phyloP scores from a whole-genome alignment of 2,797 vertebrate genomes.

The Amniataba percoides region DNA sequence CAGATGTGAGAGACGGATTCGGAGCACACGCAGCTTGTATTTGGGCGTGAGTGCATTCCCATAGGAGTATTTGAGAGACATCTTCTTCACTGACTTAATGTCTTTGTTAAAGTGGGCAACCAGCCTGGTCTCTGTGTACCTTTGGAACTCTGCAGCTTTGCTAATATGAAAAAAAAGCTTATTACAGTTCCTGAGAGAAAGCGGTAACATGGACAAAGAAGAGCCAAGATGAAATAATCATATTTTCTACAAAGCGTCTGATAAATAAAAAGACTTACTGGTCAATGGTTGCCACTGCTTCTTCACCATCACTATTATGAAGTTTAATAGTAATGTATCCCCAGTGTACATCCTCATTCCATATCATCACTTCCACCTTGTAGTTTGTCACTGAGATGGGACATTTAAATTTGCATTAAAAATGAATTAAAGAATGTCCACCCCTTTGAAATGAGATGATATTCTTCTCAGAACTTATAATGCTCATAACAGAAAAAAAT shows the following conservation, averaged over 20 bases:
- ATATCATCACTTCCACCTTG: slow-evolving; percentile 79
- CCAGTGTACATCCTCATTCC: slow-evolving; percentile 78
- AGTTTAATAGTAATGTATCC: slow-evolving; percentile 83
- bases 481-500: background rate
- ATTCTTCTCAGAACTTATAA: background rate
- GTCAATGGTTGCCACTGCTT: slow-evolving; percentile 75
- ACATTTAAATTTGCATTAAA: background rate
- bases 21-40: slow-evolving; percentile 82
- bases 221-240: background rate
- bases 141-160: slow-evolving; percentile 71
- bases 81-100: slow-evolving; percentile 62
- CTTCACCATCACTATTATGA: slow-evolving; percentile 42
- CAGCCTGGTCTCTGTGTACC: slow-evolving; percentile 70
- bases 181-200: background rate
- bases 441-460: background rate
- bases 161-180: slow-evolving; percentile 51
- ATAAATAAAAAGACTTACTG: slow-evolving; percentile 76
- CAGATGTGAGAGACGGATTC: slow-evolving; percentile 76
- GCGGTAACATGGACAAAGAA: background rate
- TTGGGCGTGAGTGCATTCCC: slow-evolving; percentile 64
- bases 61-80: slow-evolving; percentile 79
- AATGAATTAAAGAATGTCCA: background rate
- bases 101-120: slow-evolving; percentile 81
- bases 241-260: background rate
- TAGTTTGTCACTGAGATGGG: slow-evolving; percentile 75